Conservation (phyloP, 2,888 invertebrate genomes). For the Drosophila differens region DNA sequence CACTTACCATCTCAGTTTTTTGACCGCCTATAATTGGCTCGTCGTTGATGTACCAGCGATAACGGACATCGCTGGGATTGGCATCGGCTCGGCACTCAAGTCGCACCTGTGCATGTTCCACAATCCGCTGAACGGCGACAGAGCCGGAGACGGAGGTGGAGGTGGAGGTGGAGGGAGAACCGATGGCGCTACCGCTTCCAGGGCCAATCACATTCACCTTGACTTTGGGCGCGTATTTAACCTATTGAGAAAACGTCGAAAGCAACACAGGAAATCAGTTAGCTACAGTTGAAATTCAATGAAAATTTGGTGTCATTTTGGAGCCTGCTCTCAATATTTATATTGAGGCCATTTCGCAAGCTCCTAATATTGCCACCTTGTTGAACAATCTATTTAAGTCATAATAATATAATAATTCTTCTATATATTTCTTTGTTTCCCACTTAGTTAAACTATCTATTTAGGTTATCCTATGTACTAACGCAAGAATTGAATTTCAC, state of each 20-base stretch:
- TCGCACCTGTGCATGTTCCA: slow-evolving; percentile 92
- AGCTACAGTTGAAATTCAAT: not conserved
- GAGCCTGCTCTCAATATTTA: not conserved
- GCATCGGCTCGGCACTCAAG: slow-evolving; percentile 94
- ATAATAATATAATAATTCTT: not conserved
- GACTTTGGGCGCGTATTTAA: slow-evolving; percentile 96
- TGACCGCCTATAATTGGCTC: slow-evolving; percentile 92
- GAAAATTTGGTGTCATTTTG: not conserved
- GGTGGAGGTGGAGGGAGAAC: not conserved
- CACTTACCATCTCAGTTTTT: slow-evolving; percentile 90
- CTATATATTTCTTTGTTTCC: not conserved
- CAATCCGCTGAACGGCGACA: slow-evolving; percentile 87
- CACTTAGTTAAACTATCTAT: not conserved
- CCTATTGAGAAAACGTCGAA: slow-evolving; percentile 86
- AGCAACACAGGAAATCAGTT: slow-evolving; percentile 4
- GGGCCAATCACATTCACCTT: slow-evolving; percentile 88
- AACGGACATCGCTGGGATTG: slow-evolving; percentile 94
- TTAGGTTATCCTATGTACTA: too few relatives aligned
- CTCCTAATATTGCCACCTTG: not conserved
- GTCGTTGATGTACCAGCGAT: slow-evolving; percentile 95
- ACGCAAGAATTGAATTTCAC: not conserved
- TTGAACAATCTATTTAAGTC: not conserved
- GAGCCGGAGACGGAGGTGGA: not conserved
- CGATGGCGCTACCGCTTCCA: not conserved
- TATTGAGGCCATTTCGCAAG: not conserved